Evolutionary conservation across 2,797 vertebrate species (phyloP), one percentile per base, ranked within the genome.

Genomic region (Arnoldichthys spilopterus): DNA sequence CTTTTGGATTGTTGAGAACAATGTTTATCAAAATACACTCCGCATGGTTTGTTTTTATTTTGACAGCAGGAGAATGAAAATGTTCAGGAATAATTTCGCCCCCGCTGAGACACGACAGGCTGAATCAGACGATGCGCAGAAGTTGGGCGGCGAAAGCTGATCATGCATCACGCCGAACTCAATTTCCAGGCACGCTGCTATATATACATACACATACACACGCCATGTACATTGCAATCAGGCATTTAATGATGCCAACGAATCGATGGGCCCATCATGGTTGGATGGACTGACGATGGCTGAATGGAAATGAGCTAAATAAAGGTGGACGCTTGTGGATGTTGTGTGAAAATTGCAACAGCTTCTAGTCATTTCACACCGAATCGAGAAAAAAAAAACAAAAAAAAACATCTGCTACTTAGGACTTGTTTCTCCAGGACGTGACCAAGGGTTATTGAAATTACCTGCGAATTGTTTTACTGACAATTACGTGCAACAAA

Each of bases 1-100:
- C 83, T 88, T 90, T 88, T 89, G 79, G 82, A 86, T 81, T 78
- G 83, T 88, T 82, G 86, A 84, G 78, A 87, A 90, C 89, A 88
- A 91, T 92, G 86, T 92, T 91, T 90, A 92, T 89, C 68, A 77
- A 77, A 67, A 77, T 77, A 67, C 34, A 30, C 62, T 16, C 61
- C 61, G 61, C 51, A 45, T 51, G 28, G 74, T 63, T 59, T 82
- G 80, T 85, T 90, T 88, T 90, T 86, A 89, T 88, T 86, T 82
- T 72, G 67, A 77, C 73, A 73, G 32, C 18, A 20, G 51, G 53
- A 67, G 61, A 76, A 70, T 16, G 53, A 72, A 66, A 47, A 47
- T 64, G 43, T 37, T 51, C 72, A 43, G 47, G 47, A 70, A 70
- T 59, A 24, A 45, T 45, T 73, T 73, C 26, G 37, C 70, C n/a